Base-by-base conservation (phyloP, 1,140 invertebrate genomes). In the Tribolium castaneum region DNA sequence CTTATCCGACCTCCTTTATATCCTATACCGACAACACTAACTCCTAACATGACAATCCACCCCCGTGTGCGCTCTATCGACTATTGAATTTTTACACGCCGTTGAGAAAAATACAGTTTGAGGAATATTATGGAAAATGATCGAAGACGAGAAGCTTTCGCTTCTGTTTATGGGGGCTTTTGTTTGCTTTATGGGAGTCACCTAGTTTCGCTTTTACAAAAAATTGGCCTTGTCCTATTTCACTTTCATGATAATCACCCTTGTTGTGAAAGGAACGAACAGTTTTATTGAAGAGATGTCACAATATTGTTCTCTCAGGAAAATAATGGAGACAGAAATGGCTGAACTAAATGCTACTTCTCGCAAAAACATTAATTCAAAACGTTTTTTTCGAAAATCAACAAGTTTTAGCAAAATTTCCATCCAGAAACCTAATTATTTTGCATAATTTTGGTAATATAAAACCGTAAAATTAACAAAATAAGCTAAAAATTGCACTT, bases 1-100 rank as follows among this genome's bases (percentile, higher is more conserved):
- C 74, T 73, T 72, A 79, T 52, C 72, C 73, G 72, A 62, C 74
- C 74, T 59, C 30, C 25, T 75, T 75, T 59, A 75, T 76, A 76
- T 66, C 62, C 39, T 51, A 66, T 39, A 66, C 59, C 25, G 25
- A 75, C 30, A 75, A 25, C 49, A 74, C 71, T 35, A 74, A 51
- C 45, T 54, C 50, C 50, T 51, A 74, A 74, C 51, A 52, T 66
- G 59, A 66, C 59, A 66, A 22, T 35, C 25, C 14, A 13, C 59
- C 59, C 59, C 59, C 16, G 51, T 9, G 0, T 45, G 6, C 22
- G 3, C 14, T 9, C 30, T 66, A 66, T 66, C 30, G 59, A 66
- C 54, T 59, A 59, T 59, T 59, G 54, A 25, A 59, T 59, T 59
- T 59, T 59, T 59, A 12, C 51, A 6, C 12, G 1, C 12, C 51